A percentile compares a stretch with the other conserved stretches of the same genome.
Conservation (phyloP, 2,888 invertebrate genomes). For the Sinelater perroti region DNA sequence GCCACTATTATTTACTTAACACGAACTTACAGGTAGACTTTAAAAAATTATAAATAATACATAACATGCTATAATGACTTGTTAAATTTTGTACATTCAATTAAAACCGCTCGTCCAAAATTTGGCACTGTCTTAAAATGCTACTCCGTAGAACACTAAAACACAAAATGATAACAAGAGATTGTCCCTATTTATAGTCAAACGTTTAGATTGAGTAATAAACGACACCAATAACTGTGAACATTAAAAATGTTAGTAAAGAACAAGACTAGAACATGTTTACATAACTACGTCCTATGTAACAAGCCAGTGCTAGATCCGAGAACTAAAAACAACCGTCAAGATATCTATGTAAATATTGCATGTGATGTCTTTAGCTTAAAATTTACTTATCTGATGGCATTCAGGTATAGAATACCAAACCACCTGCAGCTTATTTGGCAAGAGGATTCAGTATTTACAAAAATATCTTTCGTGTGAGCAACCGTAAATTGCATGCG, state of each 20-base stretch:
- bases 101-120: slow-evolving; percentile 32
- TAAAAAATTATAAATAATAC: slow-evolving; percentile 34
- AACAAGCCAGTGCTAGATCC: slow-evolving; percentile 45
- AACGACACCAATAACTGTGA: slow-evolving; percentile 52
- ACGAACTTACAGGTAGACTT: slow-evolving; percentile 30
- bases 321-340: slow-evolving; percentile 19
- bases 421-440: not conserved
- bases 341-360: slow-evolving; percentile 4
- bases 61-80: slow-evolving; percentile 23
- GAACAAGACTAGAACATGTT: slow-evolving; percentile 46
- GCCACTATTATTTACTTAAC: slow-evolving; percentile 30
- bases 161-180: slow-evolving; percentile 58
- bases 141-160: slow-evolving; percentile 48
- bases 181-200: slow-evolving; percentile 62
- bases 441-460: not conserved
- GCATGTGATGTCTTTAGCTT: no score
- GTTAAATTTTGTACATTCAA: slow-evolving; percentile 52
- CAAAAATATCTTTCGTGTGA: slow-evolving; percentile 1
- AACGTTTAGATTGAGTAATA: slow-evolving; percentile 54
- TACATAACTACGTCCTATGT: slow-evolving; percentile 44
- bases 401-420: no score
- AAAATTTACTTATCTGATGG: no score
- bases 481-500: slow-evolving; percentile 4
- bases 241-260: slow-evolving; percentile 49
- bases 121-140: slow-evolving; percentile 35